A percentile compares a stretch with the other conserved stretches of the same genome.
Evolutionary conservation across 2,113 vertebrate genomes (phyloP).

Genomic region (Varanus komodoensis): DNA sequence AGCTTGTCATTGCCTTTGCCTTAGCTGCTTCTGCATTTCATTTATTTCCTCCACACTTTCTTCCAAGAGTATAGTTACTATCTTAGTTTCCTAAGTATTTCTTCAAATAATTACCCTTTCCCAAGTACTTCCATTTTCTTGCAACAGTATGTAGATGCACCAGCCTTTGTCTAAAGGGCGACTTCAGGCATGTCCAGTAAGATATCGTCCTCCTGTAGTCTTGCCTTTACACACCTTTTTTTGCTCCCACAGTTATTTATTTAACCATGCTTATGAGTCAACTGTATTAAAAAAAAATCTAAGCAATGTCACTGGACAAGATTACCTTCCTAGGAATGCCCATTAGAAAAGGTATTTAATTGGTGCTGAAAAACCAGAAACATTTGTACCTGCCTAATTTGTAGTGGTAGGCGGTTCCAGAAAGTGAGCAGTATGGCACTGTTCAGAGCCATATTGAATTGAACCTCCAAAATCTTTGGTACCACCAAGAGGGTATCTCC

Average conservation of each 20-base stretch:
- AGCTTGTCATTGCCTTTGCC: constrained; percentile 64
- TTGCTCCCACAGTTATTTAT: not conserved
- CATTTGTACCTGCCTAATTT: too few species aligned
- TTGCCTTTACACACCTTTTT: not conserved
- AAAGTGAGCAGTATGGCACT: too few species aligned
- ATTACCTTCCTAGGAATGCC: too few species aligned
- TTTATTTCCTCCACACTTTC: constrained; percentile 67
- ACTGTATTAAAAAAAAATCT: too few species aligned
- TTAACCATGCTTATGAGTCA: too few species aligned
- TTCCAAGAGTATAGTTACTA: constrained; percentile 66
- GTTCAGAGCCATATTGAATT: too few species aligned
- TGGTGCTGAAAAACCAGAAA: too few species aligned
- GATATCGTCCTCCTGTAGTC: not conserved
- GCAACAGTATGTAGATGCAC: constrained; percentile 31
- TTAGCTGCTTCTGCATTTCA: constrained; percentile 71
- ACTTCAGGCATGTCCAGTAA: not conserved
- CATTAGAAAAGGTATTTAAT: too few species aligned
- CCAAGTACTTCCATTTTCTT: constrained; percentile 38
- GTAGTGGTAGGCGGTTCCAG: too few species aligned
- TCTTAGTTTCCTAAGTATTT: constrained; percentile 57
- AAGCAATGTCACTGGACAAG: too few species aligned
- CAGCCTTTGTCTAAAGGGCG: not conserved
- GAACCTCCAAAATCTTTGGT: too few species aligned
- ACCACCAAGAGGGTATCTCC: too few species aligned
- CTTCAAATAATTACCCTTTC: constrained; percentile 53